Percentiles rank a stretch among this genome's conserved stretches.
Conservation (phyloP, 2,797 vertebrate species). For the Muscicapa comitata region DNA sequence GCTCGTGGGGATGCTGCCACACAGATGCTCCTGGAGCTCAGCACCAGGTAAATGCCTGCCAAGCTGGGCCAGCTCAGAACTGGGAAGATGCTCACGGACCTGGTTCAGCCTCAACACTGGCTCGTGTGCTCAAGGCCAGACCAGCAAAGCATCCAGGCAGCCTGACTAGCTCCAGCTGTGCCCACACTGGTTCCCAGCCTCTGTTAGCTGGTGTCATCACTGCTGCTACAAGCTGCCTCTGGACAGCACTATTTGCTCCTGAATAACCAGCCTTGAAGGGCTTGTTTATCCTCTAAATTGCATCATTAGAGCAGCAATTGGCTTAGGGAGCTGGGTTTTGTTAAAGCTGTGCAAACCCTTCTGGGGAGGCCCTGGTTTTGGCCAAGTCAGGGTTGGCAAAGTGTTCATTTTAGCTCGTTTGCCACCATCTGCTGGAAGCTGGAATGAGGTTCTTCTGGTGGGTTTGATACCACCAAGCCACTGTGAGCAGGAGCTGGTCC, state of each 20-base stretch:
- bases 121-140: accelerated
- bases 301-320: constrained; percentile 34
- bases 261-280: constrained; percentile 21
- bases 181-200: neutral
- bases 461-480: neutral
- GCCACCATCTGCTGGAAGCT: neutral
- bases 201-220: neutral
- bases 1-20: neutral
- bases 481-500: neutral
- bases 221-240: neutral
- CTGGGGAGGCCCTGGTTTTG: neutral
- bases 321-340: constrained; percentile 9
- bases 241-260: constrained; percentile 10
- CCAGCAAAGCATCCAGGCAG: neutral
- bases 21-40: neutral
- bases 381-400: constrained; percentile 14
- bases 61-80: neutral
- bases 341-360: constrained; percentile 41
- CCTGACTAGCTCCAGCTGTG: neutral
- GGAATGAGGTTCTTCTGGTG: neutral
- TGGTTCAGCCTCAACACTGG: neutral
- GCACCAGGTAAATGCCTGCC: neutral
- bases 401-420: neutral
- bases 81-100: neutral
- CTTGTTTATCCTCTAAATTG: constrained; percentile 52